These are phyloP conservation scores for Holotrichia oblita DNA, from an alignment of 1,140 invertebrate genomes.

Conservation along the genomic window DNA sequence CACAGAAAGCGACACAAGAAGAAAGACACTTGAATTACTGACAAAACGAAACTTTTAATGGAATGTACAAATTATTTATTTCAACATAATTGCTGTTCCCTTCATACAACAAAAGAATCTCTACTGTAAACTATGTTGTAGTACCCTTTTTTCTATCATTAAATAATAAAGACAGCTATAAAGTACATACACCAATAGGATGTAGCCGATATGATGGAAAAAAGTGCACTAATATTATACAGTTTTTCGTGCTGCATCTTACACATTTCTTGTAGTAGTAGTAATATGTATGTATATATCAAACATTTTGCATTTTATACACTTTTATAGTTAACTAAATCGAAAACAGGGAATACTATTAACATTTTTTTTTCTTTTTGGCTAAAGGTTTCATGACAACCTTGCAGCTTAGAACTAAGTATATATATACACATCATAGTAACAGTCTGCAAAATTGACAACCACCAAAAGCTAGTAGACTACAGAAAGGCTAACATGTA, in stretches of 20 bases:
- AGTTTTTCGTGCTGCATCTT: conserved; percentile 30
- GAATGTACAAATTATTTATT: conserved; percentile 50
- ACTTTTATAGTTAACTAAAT: conserved; percentile 35
- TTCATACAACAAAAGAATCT: conserved; percentile 45
- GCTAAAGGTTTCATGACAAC: conserved; percentile 22
- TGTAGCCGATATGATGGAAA: conserved; percentile 6
- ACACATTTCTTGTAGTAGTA: conserved; percentile 28
- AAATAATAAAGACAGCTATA: not conserved
- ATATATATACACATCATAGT: conserved; percentile 15
- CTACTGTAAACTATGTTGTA: conserved; percentile 21
- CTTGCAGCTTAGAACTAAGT: conserved; percentile 14
- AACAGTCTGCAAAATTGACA: conserved; percentile 25
- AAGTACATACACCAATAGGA: not conserved
- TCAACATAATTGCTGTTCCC: conserved; percentile 46
- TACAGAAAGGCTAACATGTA: conserved; percentile 45
- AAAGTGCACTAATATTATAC: conserved; percentile 23
- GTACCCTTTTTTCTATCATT: conserved; percentile 22
- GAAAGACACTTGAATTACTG: conserved; percentile 29
- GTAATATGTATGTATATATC: conserved; percentile 29
- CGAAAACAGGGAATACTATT: conserved; percentile 32
- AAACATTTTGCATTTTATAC: conserved; percentile 28
- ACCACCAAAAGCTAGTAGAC: conserved; percentile 43
- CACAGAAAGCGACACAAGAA: conserved; percentile 19
- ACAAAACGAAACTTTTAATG: conserved; percentile 46
- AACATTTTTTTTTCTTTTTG: conserved; percentile 23